A percentile compares a stretch with the other conserved stretches of the same genome.
Evolutionary conservation across 2,113 vertebrate genomes (phyloP).

Genomic region (Phrynocephalus versicolor): DNA sequence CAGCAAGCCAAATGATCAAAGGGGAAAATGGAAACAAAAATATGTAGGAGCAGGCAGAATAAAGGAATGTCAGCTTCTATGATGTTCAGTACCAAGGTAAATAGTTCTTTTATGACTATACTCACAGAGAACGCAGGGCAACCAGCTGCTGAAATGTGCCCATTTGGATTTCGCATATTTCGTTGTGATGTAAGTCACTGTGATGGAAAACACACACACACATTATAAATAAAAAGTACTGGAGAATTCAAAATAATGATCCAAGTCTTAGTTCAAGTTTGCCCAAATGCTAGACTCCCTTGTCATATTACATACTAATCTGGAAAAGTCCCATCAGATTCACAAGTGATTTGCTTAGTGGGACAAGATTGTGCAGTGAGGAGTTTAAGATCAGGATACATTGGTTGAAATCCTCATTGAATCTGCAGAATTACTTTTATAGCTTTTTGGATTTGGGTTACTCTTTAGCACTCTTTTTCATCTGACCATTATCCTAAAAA

Average conservation of each 20-base stretch:
- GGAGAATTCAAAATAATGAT: conserved; percentile 18
- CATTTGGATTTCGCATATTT: conserved; percentile 82
- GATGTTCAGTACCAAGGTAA: conserved; percentile 20
- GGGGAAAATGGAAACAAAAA: conserved; percentile 20
- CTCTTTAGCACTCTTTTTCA: neutral
- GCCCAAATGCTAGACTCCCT: neutral
- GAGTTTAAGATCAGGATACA: neutral
- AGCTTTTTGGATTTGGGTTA: neutral
- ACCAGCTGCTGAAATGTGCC: conserved; percentile 86
- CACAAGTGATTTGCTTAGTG: neutral
- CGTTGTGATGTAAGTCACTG: conserved; percentile 91
- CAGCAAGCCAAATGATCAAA: conserved; percentile 12
- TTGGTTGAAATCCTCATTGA: neutral
- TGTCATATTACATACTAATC: neutral
- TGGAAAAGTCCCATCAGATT: neutral
- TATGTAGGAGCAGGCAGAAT: neutral
- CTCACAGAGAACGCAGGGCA: conserved; percentile 88
- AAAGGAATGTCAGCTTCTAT: neutral
- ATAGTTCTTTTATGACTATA: conserved; percentile 42
- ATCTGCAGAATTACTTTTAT: neutral
- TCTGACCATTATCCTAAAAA: neutral
- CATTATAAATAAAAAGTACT: conserved; percentile 55
- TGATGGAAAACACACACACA: conserved; percentile 63
- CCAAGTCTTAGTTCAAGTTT: neutral
- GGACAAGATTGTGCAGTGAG: too few species aligned